Evolutionary conservation across 1,140 invertebrate species (phyloP).

Genomic region (Diploscapter pachys): DNA sequence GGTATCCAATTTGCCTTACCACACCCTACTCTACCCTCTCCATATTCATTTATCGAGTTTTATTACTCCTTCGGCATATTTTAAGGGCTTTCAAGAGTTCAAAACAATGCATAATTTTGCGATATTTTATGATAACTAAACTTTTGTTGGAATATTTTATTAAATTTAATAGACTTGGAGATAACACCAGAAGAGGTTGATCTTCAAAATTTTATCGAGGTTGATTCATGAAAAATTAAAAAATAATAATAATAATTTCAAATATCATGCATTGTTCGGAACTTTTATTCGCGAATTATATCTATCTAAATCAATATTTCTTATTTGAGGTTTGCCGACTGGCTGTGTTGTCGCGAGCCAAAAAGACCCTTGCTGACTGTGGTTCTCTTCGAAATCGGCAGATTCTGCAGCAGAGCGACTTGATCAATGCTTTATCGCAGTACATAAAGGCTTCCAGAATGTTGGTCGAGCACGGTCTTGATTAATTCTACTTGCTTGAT

Average conservation of each 20-base stretch:
- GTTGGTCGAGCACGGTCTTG: constrained; percentile 14
- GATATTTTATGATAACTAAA: too few relatives aligned
- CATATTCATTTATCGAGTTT: too few relatives aligned
- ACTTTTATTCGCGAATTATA: too few relatives aligned
- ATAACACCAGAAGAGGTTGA: background rate
- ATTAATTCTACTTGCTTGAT: background rate
- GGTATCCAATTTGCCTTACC: too few relatives aligned
- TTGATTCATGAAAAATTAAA: background rate
- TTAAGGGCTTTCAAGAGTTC: too few relatives aligned
- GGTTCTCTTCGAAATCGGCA: constrained; percentile 7
- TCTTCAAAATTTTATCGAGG: background rate
- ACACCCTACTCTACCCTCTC: too few relatives aligned
- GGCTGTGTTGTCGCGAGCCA: constrained; percentile 25
- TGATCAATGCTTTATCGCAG: constrained; percentile 17
- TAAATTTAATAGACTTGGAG: too few relatives aligned
- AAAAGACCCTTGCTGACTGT: constrained; percentile 25
- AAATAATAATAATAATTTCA: background rate
- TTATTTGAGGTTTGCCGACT: constrained; percentile 30
- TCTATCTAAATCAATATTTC: background rate
- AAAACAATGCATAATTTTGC: too few relatives aligned
- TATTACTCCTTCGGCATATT: too few relatives aligned
- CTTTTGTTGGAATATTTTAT: too few relatives aligned
- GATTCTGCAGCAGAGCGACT: constrained; percentile 8
- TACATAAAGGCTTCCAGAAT: constrained; percentile 12
- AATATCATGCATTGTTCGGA: background rate